Base-by-base conservation (phyloP, 2,113 vertebrate species). In the Cynopterus brachyotis region DNA sequence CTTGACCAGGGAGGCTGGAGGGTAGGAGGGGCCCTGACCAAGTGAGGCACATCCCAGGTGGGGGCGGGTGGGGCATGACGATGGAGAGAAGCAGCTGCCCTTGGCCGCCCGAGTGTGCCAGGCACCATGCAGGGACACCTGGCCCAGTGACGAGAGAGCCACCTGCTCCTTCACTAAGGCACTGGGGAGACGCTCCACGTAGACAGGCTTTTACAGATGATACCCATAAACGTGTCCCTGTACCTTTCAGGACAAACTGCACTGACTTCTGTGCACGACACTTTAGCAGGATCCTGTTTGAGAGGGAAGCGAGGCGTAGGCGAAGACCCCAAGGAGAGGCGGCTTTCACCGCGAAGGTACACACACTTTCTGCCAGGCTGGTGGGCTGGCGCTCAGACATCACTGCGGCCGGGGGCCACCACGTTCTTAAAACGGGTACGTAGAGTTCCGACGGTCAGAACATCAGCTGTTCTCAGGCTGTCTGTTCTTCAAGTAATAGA, bases 401-500 rank as follows among this genome's bases (percentile, higher is more conserved):
- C 98, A 89, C 50, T 16, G 15, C 0, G 15, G 50, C 96, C 91
- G 94, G n/a, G 85, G 91, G 92, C 69, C 59, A 6, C 50, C 57
- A 1, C 84, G 94, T n/a, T 96, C 95, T 96, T 96, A 87, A 97
- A 30, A 60, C 4, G 37, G 11, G 35, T 8, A 8, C 32, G 30
- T 96, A 96, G 96, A 95, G 97, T 96, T 97, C 96, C 94, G 92
- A 93, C 78, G 92, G 96, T 97, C 96, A 97, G 96, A 96, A 98
- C 96, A 91, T 96, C 98, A 89, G 96, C 97, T 9, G 79, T 96
- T 95, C 91, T 96, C 94, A 75, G 82, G 93, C 64, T 59, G 50
- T 96, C 97, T 97, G 95, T 88, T 72, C 95, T 98, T 98, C 98
- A 98, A 98, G 98, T 98, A 98, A 98, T 98, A 98, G 89, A 98